These are phyloP conservation scores for Porites lutea DNA, from an alignment of 64 coral and sea anemone species.

Conservation along the genomic window DNA sequence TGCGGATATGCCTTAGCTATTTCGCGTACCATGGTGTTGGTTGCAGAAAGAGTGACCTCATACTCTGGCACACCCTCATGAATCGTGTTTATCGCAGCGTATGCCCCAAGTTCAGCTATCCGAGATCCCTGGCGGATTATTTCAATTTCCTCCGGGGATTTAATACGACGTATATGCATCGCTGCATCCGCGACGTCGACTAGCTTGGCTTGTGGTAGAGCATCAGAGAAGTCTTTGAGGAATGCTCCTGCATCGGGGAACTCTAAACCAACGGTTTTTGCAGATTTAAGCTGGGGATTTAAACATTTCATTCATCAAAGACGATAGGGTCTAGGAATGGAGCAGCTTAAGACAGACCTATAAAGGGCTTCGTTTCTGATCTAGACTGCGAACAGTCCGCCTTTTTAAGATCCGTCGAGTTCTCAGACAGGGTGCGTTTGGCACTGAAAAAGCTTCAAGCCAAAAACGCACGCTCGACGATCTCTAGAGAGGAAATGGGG, in stretches of 20 bases:
- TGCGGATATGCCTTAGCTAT: slow-evolving; percentile 49
- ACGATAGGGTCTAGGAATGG: background rate
- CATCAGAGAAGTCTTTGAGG: slow-evolving; percentile 34
- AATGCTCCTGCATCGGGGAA: slow-evolving; percentile 21
- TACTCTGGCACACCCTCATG: slow-evolving; percentile 61
- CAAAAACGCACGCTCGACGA: too few relatives aligned
- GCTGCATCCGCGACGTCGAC: slow-evolving; percentile 38
- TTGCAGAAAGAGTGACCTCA: slow-evolving; percentile 50
- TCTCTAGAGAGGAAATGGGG: too few relatives aligned
- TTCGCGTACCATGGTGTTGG: slow-evolving; percentile 53
- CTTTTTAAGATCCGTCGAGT: too few relatives aligned
- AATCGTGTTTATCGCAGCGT: slow-evolving; percentile 27
- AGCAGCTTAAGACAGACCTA: background rate
- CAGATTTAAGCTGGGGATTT: slow-evolving; percentile 17
- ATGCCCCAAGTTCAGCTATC: slow-evolving; percentile 71
- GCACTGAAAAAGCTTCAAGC: too few relatives aligned
- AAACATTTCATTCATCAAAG: background rate
- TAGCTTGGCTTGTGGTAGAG: slow-evolving; percentile 54
- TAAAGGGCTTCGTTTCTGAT: too few relatives aligned
- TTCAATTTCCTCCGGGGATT: slow-evolving; percentile 65
- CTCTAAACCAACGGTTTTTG: slow-evolving; percentile 65
- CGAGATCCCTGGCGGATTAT: slow-evolving; percentile 39
- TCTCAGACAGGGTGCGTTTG: too few relatives aligned
- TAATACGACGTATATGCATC: slow-evolving; percentile 69
- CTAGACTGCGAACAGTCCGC: too few relatives aligned